These are phyloP conservation scores for Nephila pilipes DNA, from an alignment of 1,140 invertebrate genomes.

Conservation along the genomic window DNA sequence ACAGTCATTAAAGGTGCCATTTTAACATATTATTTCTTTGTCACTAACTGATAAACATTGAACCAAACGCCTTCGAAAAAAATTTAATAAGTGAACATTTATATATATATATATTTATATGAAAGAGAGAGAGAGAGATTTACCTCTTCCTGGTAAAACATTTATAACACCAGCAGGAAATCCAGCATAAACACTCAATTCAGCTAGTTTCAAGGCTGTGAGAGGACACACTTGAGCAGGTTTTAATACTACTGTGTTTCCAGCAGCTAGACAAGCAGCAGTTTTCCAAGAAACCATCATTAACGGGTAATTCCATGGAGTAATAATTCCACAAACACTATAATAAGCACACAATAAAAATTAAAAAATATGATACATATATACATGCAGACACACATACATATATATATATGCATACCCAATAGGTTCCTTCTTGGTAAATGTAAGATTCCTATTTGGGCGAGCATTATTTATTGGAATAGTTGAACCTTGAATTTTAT, in stretches of 20 bases:
- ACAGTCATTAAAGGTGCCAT: too few species aligned
- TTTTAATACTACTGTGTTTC: constrained; percentile 86
- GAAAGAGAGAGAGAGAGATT: not conserved
- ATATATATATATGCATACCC: constrained; percentile 85
- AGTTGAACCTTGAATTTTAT: constrained; percentile 83
- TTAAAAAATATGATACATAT: too few species aligned
- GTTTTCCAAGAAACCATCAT: constrained; percentile 84
- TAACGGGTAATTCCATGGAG: constrained; percentile 85
- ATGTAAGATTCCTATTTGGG: constrained; percentile 93
- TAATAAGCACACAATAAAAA: constrained; percentile 15
- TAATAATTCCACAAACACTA: constrained; percentile 84
- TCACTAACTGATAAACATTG: too few species aligned
- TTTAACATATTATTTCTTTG: too few species aligned
- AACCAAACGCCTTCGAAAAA: too few species aligned
- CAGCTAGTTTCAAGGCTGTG: constrained; percentile 96
- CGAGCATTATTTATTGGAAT: constrained; percentile 88
- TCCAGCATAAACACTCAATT: constrained; percentile 91
- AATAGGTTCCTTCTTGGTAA: constrained; percentile 94
- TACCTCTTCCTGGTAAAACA: constrained; percentile 91
- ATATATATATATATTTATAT: too few species aligned
- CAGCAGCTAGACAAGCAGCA: constrained; percentile 85
- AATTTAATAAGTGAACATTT: too few species aligned
- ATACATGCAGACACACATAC: too few species aligned
- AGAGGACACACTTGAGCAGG: constrained; percentile 88
- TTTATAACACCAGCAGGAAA: constrained; percentile 97